These are phyloP conservation scores for Scaptodrosophila latifasciaeformis DNA, from an alignment of 2,888 invertebrate species.

Conservation along the genomic window DNA sequence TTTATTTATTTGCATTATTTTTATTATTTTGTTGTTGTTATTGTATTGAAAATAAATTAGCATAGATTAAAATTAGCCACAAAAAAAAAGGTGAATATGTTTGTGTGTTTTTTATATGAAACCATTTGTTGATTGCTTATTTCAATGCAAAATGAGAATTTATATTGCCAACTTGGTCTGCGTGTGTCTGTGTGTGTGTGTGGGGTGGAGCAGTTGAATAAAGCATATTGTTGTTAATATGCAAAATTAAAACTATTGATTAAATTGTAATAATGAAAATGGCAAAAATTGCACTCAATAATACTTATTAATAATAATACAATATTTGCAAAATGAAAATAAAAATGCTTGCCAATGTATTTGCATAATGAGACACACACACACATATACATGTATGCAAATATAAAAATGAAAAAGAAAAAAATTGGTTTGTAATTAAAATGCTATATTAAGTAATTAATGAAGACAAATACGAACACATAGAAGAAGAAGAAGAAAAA, in stretches of 20 bases:
- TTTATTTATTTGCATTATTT: constrained; percentile 1
- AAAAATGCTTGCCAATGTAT: constrained; percentile 1
- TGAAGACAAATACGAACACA: constrained; percentile 28
- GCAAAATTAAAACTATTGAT: constrained; percentile 40
- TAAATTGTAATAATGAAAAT: constrained; percentile 27
- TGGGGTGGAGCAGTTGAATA: constrained; percentile 11
- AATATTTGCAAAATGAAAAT: neutral
- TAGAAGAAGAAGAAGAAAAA: no score
- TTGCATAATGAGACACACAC: no score
- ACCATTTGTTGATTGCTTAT: constrained; percentile 23
- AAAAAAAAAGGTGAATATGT: constrained; percentile 18
- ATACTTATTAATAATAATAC: constrained; percentile 4
- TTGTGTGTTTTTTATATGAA: constrained; percentile 25
- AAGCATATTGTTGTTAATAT: constrained; percentile 36
- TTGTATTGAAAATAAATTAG: constrained; percentile 60
- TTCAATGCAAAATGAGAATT: neutral
- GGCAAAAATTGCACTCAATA: constrained; percentile 20
- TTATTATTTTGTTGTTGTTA: neutral
- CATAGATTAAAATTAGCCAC: constrained; percentile 49
- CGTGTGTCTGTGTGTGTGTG: neutral
- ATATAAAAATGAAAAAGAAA: no score
- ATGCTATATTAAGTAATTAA: constrained; percentile 48
- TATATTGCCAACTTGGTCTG: neutral
- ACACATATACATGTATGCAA: neutral
- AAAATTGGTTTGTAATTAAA: constrained; percentile 57